Evolutionary conservation across 2,113 vertebrate species (phyloP).

Genomic region (Paraplagusia blochii): DNA sequence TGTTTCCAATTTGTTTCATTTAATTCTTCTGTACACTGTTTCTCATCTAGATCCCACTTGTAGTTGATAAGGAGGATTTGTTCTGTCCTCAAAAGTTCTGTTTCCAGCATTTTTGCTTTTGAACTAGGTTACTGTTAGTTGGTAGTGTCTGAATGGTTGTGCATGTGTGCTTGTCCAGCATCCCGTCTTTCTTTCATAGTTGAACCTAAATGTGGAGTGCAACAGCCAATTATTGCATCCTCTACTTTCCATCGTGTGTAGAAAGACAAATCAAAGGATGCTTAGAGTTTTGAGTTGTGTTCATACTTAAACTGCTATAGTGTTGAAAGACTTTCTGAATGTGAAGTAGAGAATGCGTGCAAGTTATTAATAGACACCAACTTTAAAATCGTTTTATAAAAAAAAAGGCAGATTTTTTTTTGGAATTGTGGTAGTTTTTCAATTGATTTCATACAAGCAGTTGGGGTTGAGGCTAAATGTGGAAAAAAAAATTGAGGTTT

Average conservation of each 20-base stretch:
- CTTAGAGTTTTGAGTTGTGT: conserved; percentile 44
- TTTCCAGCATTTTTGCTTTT: conserved; percentile 82
- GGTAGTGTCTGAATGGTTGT: conserved; percentile 89
- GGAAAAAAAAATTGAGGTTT: conserved; percentile 24
- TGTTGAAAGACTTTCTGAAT: conserved; percentile 80
- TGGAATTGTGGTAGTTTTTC: conserved; percentile 77
- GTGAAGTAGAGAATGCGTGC: conserved; percentile 79
- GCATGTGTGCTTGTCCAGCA: conserved; percentile 88
- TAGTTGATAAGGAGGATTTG: conserved; percentile 74
- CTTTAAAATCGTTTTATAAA: conserved; percentile 79
- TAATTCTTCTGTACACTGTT: conserved; percentile 84
- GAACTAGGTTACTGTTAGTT: conserved; percentile 83
- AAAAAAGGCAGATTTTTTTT: conserved; percentile 80
- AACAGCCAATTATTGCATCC: conserved; percentile 65
- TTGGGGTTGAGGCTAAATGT: conserved; percentile 76
- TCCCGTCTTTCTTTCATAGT: conserved; percentile 80
- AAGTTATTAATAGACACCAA: conserved; percentile 71
- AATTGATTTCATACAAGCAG: conserved; percentile 60
- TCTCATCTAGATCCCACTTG: conserved; percentile 81
- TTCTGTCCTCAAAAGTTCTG: conserved; percentile 69
- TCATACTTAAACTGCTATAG: conserved; percentile 68
- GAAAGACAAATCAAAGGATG: conserved; percentile 70
- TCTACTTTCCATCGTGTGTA: conserved; percentile 72
- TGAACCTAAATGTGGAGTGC: conserved; percentile 71
- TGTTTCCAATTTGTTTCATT: conserved; percentile 79